Percentiles rank a stretch among this genome's conserved stretches.
These are phyloP conservation scores for Triplophysa bombifrons DNA, from an alignment of 2,797 vertebrate species.

Conservation along the genomic window DNA sequence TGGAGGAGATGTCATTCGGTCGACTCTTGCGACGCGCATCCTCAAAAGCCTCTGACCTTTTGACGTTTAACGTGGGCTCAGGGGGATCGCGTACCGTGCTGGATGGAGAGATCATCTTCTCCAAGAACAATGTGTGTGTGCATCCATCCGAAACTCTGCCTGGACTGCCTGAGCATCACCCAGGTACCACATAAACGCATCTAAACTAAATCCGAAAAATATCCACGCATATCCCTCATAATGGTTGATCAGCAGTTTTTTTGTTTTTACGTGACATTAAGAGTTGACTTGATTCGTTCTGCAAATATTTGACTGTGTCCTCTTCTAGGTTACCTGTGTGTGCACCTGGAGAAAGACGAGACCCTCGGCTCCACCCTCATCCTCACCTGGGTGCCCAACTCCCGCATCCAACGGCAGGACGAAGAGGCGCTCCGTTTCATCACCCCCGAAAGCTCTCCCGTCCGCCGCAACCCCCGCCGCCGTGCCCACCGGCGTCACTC, in stretches of 20 bases:
- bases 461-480: slow-evolving; percentile 82
- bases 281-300: too few species aligned
- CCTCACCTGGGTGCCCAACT: slow-evolving; percentile 96
- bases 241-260: too few species aligned
- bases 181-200: slow-evolving; percentile 76
- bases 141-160: slow-evolving; percentile 90
- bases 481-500: slow-evolving; percentile 73
- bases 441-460: slow-evolving; percentile 93
- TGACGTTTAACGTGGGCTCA: slow-evolving; percentile 86
- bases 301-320: background rate
- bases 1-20: slow-evolving; percentile 93
- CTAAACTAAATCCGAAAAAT: background rate
- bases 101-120: slow-evolving; percentile 96
- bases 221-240: too few species aligned
- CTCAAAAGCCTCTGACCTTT: slow-evolving; percentile 93
- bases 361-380: slow-evolving; percentile 90
- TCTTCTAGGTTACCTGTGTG: slow-evolving; percentile 83
- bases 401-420: slow-evolving; percentile 93
- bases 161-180: slow-evolving; percentile 89
- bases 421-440: slow-evolving; percentile 94
- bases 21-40: slow-evolving; percentile 95
- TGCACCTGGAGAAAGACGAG: slow-evolving; percentile 96
- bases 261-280: too few species aligned
- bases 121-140: slow-evolving; percentile 98
- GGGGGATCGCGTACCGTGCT: slow-evolving; percentile 75